phyloP scores from a whole-genome alignment of 53 echinoderm and acorn worm genomes.

The Apostichopus leukothele region DNA sequence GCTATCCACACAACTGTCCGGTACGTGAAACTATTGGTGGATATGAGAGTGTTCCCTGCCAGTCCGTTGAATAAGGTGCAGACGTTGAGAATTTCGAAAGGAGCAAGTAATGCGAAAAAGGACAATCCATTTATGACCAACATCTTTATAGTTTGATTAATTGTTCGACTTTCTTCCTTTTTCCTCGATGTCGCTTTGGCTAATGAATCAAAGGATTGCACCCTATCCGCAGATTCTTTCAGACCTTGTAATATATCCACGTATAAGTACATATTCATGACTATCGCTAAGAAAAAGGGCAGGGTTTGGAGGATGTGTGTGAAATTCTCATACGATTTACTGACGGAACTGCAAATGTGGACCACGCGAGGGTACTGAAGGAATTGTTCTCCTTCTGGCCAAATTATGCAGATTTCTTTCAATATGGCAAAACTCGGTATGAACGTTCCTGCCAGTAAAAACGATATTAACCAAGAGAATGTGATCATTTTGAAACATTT shows the following conservation, averaged over 20 bases:
- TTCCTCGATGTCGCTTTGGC: constrained; percentile 47
- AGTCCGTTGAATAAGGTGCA: constrained; percentile 12
- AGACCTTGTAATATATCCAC: constrained; percentile 54
- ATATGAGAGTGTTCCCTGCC: constrained; percentile 13
- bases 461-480: constrained; percentile 51
- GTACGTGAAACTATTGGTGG: not conserved
- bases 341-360: constrained; percentile 20
- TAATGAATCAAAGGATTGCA: constrained; percentile 42
- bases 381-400: constrained; percentile 52
- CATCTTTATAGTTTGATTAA: constrained; percentile 41
- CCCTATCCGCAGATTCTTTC: constrained; percentile 56
- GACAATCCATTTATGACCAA: constrained; percentile 35
- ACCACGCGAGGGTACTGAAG: constrained; percentile 29
- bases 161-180: constrained; percentile 36
- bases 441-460: constrained; percentile 53
- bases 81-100: constrained; percentile 37
- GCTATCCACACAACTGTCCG: constrained; percentile 52
- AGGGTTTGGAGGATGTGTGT: constrained; percentile 55
- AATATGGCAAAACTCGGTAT: constrained; percentile 49
- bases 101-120: constrained; percentile 31
- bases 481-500: constrained; percentile 53
- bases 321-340: constrained; percentile 39
- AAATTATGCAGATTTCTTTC: constrained; percentile 32
- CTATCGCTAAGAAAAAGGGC: constrained; percentile 64
- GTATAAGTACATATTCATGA: constrained; percentile 51